phyloP scores from a whole-genome alignment of 2,797 vertebrate genomes.

The Hapalemur alaotrensis region DNA sequence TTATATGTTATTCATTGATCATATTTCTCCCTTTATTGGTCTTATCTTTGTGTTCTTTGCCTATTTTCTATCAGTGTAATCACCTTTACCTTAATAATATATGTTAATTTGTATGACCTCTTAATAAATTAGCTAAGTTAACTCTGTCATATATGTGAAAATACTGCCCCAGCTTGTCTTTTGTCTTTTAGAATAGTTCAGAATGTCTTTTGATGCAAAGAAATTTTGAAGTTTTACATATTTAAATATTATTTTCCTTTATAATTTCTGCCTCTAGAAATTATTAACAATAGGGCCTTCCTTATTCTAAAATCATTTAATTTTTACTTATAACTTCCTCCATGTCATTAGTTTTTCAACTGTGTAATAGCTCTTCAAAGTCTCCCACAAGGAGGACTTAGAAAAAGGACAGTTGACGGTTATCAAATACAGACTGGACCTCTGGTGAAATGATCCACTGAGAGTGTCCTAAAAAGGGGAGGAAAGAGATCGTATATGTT shows the following conservation, averaged over 20 bases:
- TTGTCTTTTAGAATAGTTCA: neutral
- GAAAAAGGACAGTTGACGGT: neutral
- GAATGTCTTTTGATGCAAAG: neutral
- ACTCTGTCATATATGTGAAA: neutral
- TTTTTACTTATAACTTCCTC: constrained; percentile 29
- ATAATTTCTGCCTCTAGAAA: constrained; percentile 28
- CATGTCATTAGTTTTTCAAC: neutral
- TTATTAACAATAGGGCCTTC: neutral
- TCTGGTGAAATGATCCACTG: neutral
- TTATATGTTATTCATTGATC: neutral
- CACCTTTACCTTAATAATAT: constrained; percentile 1
- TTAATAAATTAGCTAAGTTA: constrained; percentile 14
- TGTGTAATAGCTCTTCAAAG: neutral
- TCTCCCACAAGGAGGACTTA: neutral
- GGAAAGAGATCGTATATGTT: neutral
- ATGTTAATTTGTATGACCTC: neutral
- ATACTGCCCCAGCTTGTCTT: neutral
- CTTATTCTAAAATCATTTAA: constrained; percentile 40
- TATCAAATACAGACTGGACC: neutral
- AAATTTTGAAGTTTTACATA: constrained; percentile 2
- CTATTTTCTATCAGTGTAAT: neutral
- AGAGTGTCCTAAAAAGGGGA: neutral
- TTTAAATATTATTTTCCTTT: constrained; percentile 30
- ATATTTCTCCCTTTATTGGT: neutral
- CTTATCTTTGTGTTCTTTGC: neutral